Evolutionary conservation across 2,888 invertebrate genomes (phyloP).

Genomic region (Vanessa cardui): DNA sequence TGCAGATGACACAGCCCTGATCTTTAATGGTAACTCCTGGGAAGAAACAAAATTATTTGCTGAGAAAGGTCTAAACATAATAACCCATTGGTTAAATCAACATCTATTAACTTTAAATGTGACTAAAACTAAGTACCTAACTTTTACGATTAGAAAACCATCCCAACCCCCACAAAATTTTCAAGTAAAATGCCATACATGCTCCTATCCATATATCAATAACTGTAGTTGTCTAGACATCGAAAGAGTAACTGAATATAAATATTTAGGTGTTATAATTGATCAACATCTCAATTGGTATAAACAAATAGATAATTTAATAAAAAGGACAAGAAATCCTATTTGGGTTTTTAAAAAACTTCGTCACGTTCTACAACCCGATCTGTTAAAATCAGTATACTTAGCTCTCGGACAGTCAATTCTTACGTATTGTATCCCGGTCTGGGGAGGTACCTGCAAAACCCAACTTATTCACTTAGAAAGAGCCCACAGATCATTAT

Average conservation of each 20-base stretch:
- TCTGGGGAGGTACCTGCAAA: conserved; percentile 1
- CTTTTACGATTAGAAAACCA: conserved; percentile 3
- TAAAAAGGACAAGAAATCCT: conserved; percentile 1
- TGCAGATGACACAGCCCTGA: conserved; percentile 18
- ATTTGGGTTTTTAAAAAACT: conserved; percentile 3
- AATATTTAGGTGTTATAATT: conserved; percentile 2
- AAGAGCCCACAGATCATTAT: conserved; percentile 1
- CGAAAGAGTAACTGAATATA: conserved; percentile 2
- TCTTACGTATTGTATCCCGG: conserved; percentile 2
- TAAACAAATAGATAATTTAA: conserved; percentile 2
- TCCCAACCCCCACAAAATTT: not conserved
- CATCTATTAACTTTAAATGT: conserved; percentile 13
- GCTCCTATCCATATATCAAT: not conserved
- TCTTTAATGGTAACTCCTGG: conserved; percentile 10
- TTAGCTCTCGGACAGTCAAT: conserved; percentile 1
- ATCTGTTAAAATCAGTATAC: conserved; percentile 2
- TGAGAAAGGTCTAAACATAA: not conserved
- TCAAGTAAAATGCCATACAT: no score
- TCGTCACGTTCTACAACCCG: conserved; percentile 2
- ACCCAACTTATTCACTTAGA: conserved; percentile 2
- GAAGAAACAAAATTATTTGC: not conserved
- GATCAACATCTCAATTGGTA: conserved; percentile 2
- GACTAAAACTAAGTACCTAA: conserved; percentile 13
- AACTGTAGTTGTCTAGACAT: conserved; percentile 1
- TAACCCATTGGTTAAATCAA: conserved; percentile 2